phyloP scores from a whole-genome alignment of 2,113 vertebrate genomes.

The Malurus cyaneus region DNA sequence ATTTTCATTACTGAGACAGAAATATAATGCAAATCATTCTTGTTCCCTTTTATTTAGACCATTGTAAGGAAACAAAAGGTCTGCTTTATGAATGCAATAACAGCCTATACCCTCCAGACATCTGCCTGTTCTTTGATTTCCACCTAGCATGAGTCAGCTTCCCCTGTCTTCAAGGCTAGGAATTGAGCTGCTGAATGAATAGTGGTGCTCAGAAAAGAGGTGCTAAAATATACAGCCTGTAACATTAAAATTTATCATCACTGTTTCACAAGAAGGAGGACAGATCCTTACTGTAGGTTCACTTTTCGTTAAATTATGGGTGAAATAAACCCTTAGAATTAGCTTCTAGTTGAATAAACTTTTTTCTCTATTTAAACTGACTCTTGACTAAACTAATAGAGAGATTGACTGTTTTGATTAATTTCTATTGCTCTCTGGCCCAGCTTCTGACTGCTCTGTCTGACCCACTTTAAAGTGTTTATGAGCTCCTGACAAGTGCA shows the following conservation, averaged over 20 bases:
- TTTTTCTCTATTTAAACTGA: background rate
- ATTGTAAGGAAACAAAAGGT: background rate
- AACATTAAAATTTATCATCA: background rate
- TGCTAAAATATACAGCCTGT: background rate
- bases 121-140: constrained; percentile 35
- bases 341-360: background rate
- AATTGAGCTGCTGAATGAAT: constrained; percentile 7
- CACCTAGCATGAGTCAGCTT: constrained; percentile 31
- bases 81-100: background rate
- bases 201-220: background rate
- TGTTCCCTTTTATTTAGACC: constrained; percentile 8
- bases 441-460: background rate
- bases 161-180: background rate
- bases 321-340: background rate
- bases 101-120: background rate
- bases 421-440: background rate
- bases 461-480: background rate
- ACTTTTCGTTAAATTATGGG: background rate
- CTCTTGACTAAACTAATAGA: background rate
- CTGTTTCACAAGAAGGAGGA: background rate
- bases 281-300: background rate
- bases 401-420: background rate
- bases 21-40: background rate
- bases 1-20: background rate
- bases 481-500: background rate